Evolutionary conservation across 2,113 vertebrate species (phyloP).

Genomic region (Sprattus sprattus): DNA sequence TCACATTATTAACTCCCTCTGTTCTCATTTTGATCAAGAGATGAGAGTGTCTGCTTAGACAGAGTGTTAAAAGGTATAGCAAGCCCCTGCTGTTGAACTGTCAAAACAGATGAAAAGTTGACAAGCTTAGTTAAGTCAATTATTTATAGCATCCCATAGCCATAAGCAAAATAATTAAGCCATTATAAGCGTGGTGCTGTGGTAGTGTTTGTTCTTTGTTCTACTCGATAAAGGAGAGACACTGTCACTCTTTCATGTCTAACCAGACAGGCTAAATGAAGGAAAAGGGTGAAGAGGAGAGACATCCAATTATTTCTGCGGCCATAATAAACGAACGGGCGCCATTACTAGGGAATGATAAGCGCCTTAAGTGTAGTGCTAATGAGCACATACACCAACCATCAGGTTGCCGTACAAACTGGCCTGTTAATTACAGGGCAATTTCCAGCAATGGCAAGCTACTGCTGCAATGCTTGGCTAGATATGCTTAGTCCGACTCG

Average conservation of each 20-base stretch:
- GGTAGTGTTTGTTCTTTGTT: not conserved
- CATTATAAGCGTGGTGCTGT: not conserved
- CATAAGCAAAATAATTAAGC: not conserved
- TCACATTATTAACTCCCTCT: not conserved
- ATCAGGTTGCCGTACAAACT: constrained; percentile 52
- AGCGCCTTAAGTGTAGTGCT: constrained; percentile 65
- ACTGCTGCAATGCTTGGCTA: constrained; percentile 32
- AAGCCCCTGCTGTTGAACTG: too few species aligned
- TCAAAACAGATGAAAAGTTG: not conserved
- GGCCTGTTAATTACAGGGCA: constrained; percentile 16
- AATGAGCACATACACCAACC: constrained; percentile 67
- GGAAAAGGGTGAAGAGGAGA: constrained; percentile 39
- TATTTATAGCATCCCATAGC: not conserved
- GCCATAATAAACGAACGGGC: constrained; percentile 60
- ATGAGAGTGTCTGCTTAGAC: not conserved
- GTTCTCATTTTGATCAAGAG: not conserved
- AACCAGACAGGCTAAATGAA: constrained; percentile 19
- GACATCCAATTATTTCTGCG: constrained; percentile 48
- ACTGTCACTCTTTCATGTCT: not conserved
- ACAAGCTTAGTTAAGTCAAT: not conserved
- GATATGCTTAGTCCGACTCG: not conserved
- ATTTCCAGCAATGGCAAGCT: constrained; percentile 57
- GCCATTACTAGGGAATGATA: constrained; percentile 60
- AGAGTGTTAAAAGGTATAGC: not conserved
- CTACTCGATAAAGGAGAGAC: constrained; percentile 12